Base-by-base conservation (phyloP, 2,797 vertebrate species). In the Phylloscopus collybita region DNA sequence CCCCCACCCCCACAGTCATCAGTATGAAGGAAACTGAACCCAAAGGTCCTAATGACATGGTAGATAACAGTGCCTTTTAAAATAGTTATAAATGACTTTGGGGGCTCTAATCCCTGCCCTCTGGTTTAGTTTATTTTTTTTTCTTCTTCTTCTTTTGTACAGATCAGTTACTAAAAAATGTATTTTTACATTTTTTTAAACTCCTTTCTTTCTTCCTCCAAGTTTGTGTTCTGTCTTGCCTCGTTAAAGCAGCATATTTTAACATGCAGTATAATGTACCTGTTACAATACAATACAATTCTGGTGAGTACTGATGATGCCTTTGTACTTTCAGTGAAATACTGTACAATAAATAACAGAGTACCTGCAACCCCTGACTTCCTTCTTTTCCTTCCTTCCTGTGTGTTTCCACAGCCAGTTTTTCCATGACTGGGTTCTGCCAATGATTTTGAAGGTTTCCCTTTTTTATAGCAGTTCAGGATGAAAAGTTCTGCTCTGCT, bases 331-430 rank as follows among this genome's bases (percentile, higher is more conserved):
- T 88, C 97, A 97, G 95, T 96, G 93, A 96, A 97, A 97, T 94
- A 96, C 88, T 97, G 96, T 97, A 97, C 96, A 98, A 98, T 98
- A 98, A 98, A 96, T 97, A 98, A 98, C 97, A 96, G 97, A 97
- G 93, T 97, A 89, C 95, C 94, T 97, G 95, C 96, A 96, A 95
- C 42, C 96, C 72, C 67, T 10, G 90, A 45, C 90, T 92, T 69
- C 21, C 23, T 62, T 74, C 75, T 72, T 75, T 47, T 7, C 91
- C 82, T 94, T 83, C 86, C 96, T 95, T 75, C 86, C 87, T 66
- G 62, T 81, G 15, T 91, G 59, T 93, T 94, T 73, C 73, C 73
- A 36, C 49, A 82, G 50, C 22, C 76, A 30, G 42, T 32, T 84
- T 75, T 70, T 64, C 88, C 67, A 27, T 40, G n/a, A 34, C 22